Conservation (phyloP, 2,113 vertebrate genomes). For the Muntiacus reevesi region DNA sequence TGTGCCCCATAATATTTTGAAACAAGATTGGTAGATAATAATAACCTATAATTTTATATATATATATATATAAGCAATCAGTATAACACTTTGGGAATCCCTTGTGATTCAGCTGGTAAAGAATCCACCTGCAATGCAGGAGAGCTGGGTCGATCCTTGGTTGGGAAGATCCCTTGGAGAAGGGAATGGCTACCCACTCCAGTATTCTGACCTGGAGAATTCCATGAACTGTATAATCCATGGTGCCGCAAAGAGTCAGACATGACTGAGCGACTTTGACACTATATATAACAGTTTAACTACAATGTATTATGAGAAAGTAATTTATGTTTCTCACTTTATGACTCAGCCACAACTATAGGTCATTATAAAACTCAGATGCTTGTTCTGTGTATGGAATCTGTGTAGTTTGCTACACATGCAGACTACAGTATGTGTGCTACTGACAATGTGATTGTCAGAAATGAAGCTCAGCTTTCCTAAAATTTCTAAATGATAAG, state of each 20-base stretch:
- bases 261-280: not conserved
- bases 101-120: not conserved
- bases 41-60: not conserved
- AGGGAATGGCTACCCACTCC: not conserved
- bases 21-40: not conserved
- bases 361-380: not conserved
- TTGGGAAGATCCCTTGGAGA: not conserved
- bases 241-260: not conserved
- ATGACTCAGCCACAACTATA: not conserved
- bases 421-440: not conserved
- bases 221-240: not conserved
- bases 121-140: not conserved
- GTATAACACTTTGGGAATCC: not conserved
- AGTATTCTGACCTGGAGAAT: not conserved
- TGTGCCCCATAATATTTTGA: not conserved
- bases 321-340: not conserved
- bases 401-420: not conserved
- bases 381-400: not conserved
- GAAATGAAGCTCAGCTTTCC: not conserved
- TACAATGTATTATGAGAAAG: not conserved
- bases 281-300: not conserved
- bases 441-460: not conserved
- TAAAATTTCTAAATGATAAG: not conserved
- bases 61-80: not conserved
- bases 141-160: not conserved